Base-by-base conservation (phyloP, 2,113 vertebrate species). In the Galemys pyrenaicus region DNA sequence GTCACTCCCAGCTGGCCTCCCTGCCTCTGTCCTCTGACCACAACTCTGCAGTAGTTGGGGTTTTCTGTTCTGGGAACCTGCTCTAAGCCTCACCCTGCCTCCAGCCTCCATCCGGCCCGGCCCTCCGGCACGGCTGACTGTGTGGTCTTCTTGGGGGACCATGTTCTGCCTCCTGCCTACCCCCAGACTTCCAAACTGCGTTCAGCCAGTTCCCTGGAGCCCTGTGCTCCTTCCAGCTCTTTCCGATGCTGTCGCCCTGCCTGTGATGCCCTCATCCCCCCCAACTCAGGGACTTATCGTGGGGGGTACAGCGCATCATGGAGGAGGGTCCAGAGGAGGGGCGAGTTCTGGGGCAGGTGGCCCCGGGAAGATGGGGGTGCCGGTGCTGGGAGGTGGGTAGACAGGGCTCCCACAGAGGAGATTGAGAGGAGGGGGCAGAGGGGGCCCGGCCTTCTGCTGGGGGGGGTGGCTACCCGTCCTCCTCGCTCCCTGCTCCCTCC, bases 381-480 rank as follows among this genome's bases (percentile, higher is more conserved):
- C 0, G 2, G 30, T 3, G 44, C 46, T 22, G 22, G 20, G 3
- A 37, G 44, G 10, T 1, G 5, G 44, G 54, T 2, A 12, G 62
- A 28, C 9, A 5, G 0, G 30, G 51, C 7, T 44, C 13, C 51
- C 77, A 22, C 19, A 3, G 11, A 58, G 77, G 41, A 68, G 70
- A 1, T n/a, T n/a, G n/a, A n/a, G n/a, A n/a, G 22, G 0, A 22
- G 32, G 65, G 54, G 10, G 9, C 51, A 15, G 10, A 20, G 13
- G 58, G 20, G 20, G 44, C 44, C 35, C 67, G 17, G 0, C 26
- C 77, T 20, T 1, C 0, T 26, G 1, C 1, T 12, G 9, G 3
- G 24, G 11, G 9, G 3, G 24, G 17, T 26, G 11, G 0, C 37
- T 12, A 4, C 22, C 65, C 56, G 3, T 16, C 0, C 0, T 35